Conservation (phyloP, 2,888 invertebrate species). For the Agrochola litura region DNA sequence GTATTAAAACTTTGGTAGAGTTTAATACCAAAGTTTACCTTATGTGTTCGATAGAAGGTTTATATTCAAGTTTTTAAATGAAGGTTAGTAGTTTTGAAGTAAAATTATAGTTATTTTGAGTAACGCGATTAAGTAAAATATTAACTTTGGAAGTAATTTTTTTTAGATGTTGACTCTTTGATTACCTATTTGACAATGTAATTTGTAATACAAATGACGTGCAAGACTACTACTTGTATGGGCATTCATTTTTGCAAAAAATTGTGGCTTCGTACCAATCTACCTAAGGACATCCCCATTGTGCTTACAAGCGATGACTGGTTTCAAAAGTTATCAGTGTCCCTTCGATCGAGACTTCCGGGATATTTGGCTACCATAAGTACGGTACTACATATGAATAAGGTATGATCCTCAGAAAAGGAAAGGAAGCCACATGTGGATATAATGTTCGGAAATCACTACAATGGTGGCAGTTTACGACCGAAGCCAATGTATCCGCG, state of each 20-base stretch:
- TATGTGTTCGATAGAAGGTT: neutral
- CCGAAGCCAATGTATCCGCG: constrained; percentile 37
- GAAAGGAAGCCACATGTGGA: constrained; percentile 46
- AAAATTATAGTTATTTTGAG: neutral
- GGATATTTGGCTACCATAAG: constrained; percentile 25
- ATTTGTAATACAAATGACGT: no score
- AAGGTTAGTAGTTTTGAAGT: neutral
- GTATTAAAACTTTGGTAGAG: constrained; percentile 15
- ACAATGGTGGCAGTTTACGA: constrained; percentile 55
- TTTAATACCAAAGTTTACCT: neutral
- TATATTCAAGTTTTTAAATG: neutral
- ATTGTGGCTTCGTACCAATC: neutral
- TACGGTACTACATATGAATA: constrained; percentile 36
- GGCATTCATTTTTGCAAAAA: neutral
- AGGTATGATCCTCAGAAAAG: constrained; percentile 26
- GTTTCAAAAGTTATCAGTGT: neutral
- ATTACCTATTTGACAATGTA: no score
- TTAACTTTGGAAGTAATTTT: neutral
- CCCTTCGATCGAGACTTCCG: constrained; percentile 5
- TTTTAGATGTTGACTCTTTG: no score
- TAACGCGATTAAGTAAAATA: neutral
- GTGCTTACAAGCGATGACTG: neutral
- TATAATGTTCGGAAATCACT: constrained; percentile 54
- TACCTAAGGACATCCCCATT: no score
- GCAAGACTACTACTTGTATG: no score